Conservation (phyloP, 2,797 vertebrate genomes). For the Chaetophractus vellerosus region DNA sequence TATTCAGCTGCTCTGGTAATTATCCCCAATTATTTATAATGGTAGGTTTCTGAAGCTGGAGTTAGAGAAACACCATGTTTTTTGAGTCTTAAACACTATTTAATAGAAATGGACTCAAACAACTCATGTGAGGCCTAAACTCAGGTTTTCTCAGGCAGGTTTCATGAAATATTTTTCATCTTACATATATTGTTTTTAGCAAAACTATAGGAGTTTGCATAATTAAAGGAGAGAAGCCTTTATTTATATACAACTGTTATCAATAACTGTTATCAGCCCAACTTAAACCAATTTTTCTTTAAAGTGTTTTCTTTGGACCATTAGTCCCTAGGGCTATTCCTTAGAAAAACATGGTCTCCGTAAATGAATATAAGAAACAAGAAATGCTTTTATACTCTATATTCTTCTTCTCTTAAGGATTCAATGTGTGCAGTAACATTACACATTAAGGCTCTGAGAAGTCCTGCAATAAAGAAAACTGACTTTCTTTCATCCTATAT, state of each 20-base stretch:
- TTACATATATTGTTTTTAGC: slow-evolving; percentile 18
- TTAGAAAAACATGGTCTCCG: not conserved
- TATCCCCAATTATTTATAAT: slow-evolving; percentile 71
- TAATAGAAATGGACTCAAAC: not conserved
- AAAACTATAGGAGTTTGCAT: not conserved
- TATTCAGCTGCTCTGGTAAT: slow-evolving; percentile 85
- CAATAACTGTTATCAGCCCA: slow-evolving; percentile 14
- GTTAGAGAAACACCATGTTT: slow-evolving; percentile 50
- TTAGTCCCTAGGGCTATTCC: not conserved
- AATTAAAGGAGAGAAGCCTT: slow-evolving; percentile 1
- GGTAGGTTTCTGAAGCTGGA: slow-evolving; percentile 61
- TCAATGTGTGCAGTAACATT: not conserved
- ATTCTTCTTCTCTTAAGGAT: not conserved
- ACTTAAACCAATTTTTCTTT: slow-evolving; percentile 15
- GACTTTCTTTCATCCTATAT: not conserved
- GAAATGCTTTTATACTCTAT: not conserved
- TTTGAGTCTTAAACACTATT: slow-evolving; percentile 3
- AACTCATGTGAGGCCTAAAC: not conserved
- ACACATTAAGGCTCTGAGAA: not conserved
- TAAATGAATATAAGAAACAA: not conserved
- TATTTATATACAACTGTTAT: not conserved
- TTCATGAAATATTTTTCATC: slow-evolving; percentile 34
- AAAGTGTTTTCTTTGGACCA: not conserved
- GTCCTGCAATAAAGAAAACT: not conserved
- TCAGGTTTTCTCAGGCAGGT: slow-evolving; percentile 48